Evolutionary conservation across 2,888 invertebrate species (phyloP), one percentile per base, ranked within the genome.

Genomic region (Ctena decussata): DNA sequence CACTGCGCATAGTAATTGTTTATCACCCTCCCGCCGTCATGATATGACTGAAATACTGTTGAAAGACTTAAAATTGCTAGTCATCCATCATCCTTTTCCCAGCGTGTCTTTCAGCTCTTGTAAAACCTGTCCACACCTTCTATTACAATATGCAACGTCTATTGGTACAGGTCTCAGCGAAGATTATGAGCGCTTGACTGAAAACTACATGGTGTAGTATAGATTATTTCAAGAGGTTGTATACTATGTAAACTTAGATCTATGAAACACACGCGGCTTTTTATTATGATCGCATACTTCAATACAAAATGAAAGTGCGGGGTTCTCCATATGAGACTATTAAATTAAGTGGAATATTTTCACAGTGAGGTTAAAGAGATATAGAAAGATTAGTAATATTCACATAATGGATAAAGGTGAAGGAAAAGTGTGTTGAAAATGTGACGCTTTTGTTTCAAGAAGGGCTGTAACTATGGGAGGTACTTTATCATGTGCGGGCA

Each of bases 401-500:
- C 15, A 41, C 15, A 41, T 41, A 6, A 41, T 41, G 15, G 8
- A 41, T 41, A 41, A 11, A 41, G 41, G 41, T 11, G 41, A 41
- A 41, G 15, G 15, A 41, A 11, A 41, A 41, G 8, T 53, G 53
- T 53, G 53, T 53, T 53, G 53, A 53, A n/a, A 53, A 5, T 11
- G 53, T 5, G 8, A 53, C 5, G 8, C 21, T n/a, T n/a, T 18
- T 15, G 21, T 15, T 5, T 18, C 8, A 8, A 3, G 18, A n/a
- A n/a, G 21, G 12, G 37, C 30, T 24, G 39, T 27, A 8, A 15
- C 39, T 15, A 89, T 89, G 89, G 89, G 89, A 24, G 89, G 89
- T n/a, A 84, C 83, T 2, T 69, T 89, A 44, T 89, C 89, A 65
- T 89, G 89, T 76, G 84, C 81, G 46, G 87, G 89, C 24, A 75